These are phyloP conservation scores for Abramis brama DNA, from an alignment of 2,113 vertebrate genomes.

Conservation along the genomic window DNA sequence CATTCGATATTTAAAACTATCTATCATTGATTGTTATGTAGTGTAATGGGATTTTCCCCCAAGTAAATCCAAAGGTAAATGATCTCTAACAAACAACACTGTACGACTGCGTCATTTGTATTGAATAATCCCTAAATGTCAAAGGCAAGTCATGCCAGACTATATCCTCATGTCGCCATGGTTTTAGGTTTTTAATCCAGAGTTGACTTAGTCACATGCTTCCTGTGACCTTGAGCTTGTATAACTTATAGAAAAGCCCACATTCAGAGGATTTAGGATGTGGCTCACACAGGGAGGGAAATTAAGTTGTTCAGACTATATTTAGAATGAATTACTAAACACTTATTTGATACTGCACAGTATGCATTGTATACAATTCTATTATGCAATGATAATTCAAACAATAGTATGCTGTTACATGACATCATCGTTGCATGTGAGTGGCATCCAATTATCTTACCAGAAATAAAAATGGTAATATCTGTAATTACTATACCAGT, in stretches of 20 bases:
- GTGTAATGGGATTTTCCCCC: not conserved
- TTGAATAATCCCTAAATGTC: conserved; percentile 59
- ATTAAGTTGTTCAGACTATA: not conserved
- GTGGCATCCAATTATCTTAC: not conserved
- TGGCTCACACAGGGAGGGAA: not conserved
- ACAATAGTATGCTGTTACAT: not conserved
- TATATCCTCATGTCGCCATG: conserved; percentile 43
- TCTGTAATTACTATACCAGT: not conserved
- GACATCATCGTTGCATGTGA: not conserved
- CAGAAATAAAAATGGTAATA: not conserved
- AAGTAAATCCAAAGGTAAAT: not conserved
- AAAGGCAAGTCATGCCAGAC: conserved; percentile 52
- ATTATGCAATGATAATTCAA: not conserved
- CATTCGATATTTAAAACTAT: not conserved
- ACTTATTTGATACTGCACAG: not conserved
- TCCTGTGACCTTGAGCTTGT: conserved; percentile 23
- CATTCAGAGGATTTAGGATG: not conserved
- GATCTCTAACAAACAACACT: not conserved
- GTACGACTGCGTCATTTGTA: not conserved
- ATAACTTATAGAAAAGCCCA: conserved; percentile 1
- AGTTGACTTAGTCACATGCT: conserved; percentile 53
- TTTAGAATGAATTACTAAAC: not conserved
- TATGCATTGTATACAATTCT: not conserved
- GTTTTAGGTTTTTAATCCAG: conserved; percentile 63
- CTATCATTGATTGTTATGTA: not conserved